Base-by-base conservation (phyloP, 2,113 vertebrate species). In the Pedetes capensis region DNA sequence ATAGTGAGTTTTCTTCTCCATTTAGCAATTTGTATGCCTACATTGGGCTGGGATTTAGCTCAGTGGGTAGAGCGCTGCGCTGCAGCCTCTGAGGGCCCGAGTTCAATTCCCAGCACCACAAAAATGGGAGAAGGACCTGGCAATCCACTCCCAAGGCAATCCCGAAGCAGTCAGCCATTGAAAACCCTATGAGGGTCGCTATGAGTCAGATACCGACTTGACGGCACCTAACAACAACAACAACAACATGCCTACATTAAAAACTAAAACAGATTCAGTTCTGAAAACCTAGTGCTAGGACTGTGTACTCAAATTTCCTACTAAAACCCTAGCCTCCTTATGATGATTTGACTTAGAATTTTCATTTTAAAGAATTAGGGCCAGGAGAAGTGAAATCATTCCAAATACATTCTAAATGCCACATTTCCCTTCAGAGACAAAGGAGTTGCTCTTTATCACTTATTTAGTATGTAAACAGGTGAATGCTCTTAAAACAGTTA, bases 361-460 rank as follows among this genome's bases (percentile, higher is more conserved):
- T n/a, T 82, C 49, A 91, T 83, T 61, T 86, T 89, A 66, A 85
- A 71, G 34, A 87, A 81, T 64, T 85, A 87, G 64, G 27, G 22
- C 63, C 32, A 78, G 29, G 8, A 64, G 81, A 78, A 47, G 2
- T 27, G 32, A 23, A 49, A 37, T 8, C 7, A 66, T 69, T 92
- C 47, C 82, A 72, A 94, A 92, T 78, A 32, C 25, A 79, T 8
- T 88, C 8, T 91, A 64, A 88, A 78, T 83, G 49, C 1, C 84
- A 3, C 7, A 32, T 85, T 63, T 51, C n/a, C 42, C 76, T 55
- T 34, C 42, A 86, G 47, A 92, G 85, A 71, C 16, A 37, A 68
- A 69, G 18, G 37, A 63, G 25, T 6, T 63, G 16, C 9, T 91
- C 37, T 87, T 66, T 42, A 66, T 13, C 22, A 55, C 59, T 90